Evolutionary conservation across 1,140 invertebrate species (phyloP).

Genomic region (Bombus waltoni): DNA sequence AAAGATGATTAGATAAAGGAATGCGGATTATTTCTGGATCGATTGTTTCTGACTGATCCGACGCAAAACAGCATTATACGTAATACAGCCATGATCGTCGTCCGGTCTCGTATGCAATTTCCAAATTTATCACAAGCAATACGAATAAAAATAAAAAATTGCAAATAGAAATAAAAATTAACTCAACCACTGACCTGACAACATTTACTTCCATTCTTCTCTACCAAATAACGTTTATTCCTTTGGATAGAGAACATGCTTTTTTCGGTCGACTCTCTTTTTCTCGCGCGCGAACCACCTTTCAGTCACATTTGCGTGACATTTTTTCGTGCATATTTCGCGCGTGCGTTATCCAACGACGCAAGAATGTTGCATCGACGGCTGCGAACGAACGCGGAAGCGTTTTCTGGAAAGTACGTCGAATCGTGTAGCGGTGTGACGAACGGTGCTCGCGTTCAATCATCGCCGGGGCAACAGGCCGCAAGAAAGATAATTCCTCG

Average conservation of each 20-base stretch:
- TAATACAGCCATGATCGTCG: no score
- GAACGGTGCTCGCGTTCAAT: slow-evolving; percentile 39
- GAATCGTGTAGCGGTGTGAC: slow-evolving; percentile 13
- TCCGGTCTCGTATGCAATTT: no score
- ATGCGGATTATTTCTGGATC: no score
- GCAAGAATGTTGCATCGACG: neutral
- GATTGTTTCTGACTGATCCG: no score
- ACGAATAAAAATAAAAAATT: neutral
- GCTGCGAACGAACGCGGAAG: slow-evolving; percentile 23
- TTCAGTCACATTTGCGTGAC: slow-evolving; percentile 19
- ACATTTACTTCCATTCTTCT: neutral
- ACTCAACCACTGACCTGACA: no score
- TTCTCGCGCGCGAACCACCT: neutral
- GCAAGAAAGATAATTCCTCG: slow-evolving; percentile 55
- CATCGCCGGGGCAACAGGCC: neutral
- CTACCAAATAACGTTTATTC: neutral
- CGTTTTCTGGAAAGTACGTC: neutral
- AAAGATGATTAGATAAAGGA: no score
- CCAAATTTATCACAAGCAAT: no score
- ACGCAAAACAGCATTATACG: no score
- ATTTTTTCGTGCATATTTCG: slow-evolving; percentile 21
- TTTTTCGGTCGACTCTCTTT: no score
- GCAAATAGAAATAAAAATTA: neutral
- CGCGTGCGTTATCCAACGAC: no score
- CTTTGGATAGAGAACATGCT: no score